These are phyloP conservation scores for Trichechus manatus DNA, from an alignment of 2,113 vertebrate species.

Conservation along the genomic window DNA sequence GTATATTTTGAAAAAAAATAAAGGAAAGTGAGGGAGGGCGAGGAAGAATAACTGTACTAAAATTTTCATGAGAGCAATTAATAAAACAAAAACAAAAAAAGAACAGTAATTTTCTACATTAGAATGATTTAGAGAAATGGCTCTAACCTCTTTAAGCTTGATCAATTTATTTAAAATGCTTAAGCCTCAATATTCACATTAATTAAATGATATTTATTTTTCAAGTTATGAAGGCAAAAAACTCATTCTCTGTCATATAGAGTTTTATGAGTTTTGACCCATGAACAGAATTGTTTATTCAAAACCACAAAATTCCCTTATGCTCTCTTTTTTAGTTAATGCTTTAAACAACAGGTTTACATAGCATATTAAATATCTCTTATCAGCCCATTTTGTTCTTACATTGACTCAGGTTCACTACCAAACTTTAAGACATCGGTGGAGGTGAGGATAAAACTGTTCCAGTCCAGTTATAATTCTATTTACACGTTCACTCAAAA, in stretches of 20 bases:
- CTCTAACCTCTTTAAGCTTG: not conserved
- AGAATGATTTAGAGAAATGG: not conserved
- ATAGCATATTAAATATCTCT: not conserved
- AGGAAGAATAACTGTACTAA: not conserved
- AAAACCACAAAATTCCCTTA: not conserved
- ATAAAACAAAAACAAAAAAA: not conserved
- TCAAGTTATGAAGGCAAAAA: not conserved
- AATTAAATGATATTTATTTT: not conserved
- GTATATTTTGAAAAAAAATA: not conserved
- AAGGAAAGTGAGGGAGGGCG: too few species aligned
- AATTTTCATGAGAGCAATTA: not conserved
- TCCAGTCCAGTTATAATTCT: not conserved
- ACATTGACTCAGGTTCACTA: not conserved
- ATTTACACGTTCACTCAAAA: not conserved
- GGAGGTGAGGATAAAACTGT: not conserved
- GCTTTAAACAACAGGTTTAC: not conserved
- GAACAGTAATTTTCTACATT: not conserved
- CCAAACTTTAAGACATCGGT: not conserved
- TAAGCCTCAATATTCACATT: not conserved
- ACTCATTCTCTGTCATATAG: not conserved
- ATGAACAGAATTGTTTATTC: not conserved
- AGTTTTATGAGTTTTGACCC: too few species aligned
- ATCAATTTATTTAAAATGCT: not conserved
- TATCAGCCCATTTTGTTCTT: not conserved
- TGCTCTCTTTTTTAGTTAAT: not conserved